Evolutionary conservation across 2,797 vertebrate species (phyloP).

Genomic region (Sebastes nivosus): DNA sequence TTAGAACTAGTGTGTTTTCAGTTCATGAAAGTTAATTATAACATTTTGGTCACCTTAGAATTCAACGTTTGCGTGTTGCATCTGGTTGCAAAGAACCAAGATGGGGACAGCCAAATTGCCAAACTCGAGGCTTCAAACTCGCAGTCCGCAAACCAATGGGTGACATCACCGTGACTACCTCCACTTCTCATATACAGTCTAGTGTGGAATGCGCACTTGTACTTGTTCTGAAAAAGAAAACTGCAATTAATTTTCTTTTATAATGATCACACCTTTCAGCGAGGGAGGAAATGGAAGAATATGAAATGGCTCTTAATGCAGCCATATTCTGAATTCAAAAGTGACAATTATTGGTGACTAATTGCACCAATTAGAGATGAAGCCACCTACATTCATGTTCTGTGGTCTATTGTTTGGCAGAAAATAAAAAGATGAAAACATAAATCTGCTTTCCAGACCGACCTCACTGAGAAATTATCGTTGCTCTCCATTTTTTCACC

Average conservation of each 20-base stretch:
- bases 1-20: too few species aligned
- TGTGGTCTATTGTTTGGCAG: neutral
- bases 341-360: neutral
- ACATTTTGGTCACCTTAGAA: too few species aligned
- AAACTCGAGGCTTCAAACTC: too few species aligned
- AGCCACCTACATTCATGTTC: neutral
- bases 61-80: too few species aligned
- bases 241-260: neutral
- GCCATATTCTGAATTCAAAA: neutral
- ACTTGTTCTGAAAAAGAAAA: neutral
- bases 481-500: slow-evolving; percentile 18
- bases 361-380: neutral
- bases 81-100: too few species aligned
- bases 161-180: too few species aligned
- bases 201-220: neutral
- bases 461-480: neutral
- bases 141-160: too few species aligned
- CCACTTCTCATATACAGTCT: too few species aligned
- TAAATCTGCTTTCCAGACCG: neutral
- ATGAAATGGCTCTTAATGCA: neutral
- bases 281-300: neutral
- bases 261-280: slow-evolving; percentile 11
- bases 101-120: too few species aligned
- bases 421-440: neutral
- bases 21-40: too few species aligned